Evolutionary conservation across 2,797 vertebrate genomes (phyloP), one percentile per base, ranked within the genome.

Genomic region (Rhinella marina): DNA sequence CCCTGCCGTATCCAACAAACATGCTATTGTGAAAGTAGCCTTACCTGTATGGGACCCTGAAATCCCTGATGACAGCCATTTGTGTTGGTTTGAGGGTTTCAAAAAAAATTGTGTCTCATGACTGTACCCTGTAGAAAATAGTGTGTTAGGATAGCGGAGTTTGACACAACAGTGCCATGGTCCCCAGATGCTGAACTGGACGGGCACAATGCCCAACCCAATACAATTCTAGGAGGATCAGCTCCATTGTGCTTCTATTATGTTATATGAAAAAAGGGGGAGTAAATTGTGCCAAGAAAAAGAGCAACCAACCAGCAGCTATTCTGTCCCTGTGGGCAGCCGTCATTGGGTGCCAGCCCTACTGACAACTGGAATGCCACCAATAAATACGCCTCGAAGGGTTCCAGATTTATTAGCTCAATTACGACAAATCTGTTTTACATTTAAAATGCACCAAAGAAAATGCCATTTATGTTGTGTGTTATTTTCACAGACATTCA

Each of bases 391-490:
- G 8, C 48, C 48, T 6, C 23, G 10, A 23, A 52, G 7, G 73
- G 48, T 32, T 29, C 25, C 10, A 57, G 32, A 32, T 29, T 21
- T 79, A 25, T 59, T 56, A 8, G 25, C 27, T 27, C 3, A 78
- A 27, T 27, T 29, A 78, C 14, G 7, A 78, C 25, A 78, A 78
- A 78, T 78, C 76, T 25, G 52, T 56, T 59, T 59, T 23, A 80
- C 61, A 80, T 59, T 80, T 12, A 32, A 21, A 80, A 57, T 79
- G 23, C 25, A 56, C 54, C 25, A 57, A 79, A 29, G 77, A 79
- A 6, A 56, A 59, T 27, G 12, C 57, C 8, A 59, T 59, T 17
- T 17, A 17, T 32, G 25, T 76, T 57, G 54, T 76, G 48, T 52
- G 73, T 78, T 54, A 27, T 50, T 52, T 56, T 54, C 27, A 19